Evolutionary conservation across 2,888 invertebrate species (phyloP).

Genomic region (Sesia apiformis): DNA sequence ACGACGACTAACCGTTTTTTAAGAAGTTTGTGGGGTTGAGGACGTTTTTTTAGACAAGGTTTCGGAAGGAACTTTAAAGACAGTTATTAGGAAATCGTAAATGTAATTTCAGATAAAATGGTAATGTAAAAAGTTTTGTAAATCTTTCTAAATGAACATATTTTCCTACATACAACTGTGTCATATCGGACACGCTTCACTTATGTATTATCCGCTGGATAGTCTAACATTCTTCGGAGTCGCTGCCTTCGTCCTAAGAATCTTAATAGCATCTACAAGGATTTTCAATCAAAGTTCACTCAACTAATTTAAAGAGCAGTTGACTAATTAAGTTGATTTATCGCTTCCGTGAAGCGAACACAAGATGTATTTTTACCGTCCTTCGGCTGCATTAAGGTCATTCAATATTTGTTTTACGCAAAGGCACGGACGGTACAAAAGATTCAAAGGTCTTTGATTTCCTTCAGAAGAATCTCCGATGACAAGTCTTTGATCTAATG

Average conservation of each 20-base stretch:
- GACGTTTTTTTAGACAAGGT: too few species aligned
- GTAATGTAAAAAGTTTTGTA: too few species aligned
- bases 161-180: too few species aligned
- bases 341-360: conserved; percentile 44
- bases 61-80: too few species aligned
- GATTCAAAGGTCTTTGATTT: conserved; percentile 41
- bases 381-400: conserved; percentile 29
- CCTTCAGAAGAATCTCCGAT: conserved; percentile 24
- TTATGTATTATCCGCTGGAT: too few species aligned
- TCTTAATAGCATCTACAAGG: conserved; percentile 32
- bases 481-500: conserved; percentile 43
- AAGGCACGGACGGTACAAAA: conserved; percentile 27
- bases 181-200: too few species aligned
- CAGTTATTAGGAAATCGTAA: too few species aligned
- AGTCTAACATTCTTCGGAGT: neutral
- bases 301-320: conserved; percentile 34
- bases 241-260: conserved; percentile 21
- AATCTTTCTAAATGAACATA: too few species aligned
- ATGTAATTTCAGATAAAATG: too few species aligned
- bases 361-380: conserved; percentile 39
- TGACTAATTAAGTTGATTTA: conserved; percentile 68
- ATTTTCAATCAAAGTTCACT: conserved; percentile 49
- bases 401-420: conserved; percentile 37
- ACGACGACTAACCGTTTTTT: too few species aligned
- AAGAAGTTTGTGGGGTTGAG: too few species aligned